Evolutionary conservation across 2,888 invertebrate species (phyloP).

Genomic region (Pocota personata): DNA sequence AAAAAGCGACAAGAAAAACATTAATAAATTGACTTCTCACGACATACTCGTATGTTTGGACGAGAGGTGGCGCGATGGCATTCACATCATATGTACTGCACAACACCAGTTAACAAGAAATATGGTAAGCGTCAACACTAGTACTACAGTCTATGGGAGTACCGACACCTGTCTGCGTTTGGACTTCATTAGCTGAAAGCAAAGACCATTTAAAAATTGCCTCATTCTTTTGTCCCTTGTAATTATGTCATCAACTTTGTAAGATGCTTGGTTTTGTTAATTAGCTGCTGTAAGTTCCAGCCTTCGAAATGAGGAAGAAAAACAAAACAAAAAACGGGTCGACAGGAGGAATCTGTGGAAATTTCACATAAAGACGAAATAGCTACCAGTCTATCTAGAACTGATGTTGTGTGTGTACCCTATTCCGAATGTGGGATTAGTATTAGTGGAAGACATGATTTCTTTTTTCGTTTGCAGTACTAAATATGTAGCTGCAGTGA

Average conservation of each 20-base stretch:
- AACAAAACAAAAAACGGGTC: background rate
- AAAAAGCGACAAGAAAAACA: background rate
- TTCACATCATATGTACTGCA: background rate
- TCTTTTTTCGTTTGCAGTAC: too few relatives aligned
- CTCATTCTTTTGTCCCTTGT: conserved; percentile 32
- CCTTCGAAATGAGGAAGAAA: background rate
- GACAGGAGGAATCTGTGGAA: too few relatives aligned
- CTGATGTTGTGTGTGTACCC: too few relatives aligned
- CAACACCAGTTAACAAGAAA: conserved; percentile 8
- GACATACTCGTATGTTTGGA: conserved; percentile 46
- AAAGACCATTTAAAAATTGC: conserved; percentile 56
- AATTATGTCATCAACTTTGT: conserved; percentile 53
- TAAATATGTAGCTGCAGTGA: too few relatives aligned
- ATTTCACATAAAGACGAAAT: too few relatives aligned
- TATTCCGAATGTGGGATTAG: too few relatives aligned
- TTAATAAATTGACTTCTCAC: conserved; percentile 51
- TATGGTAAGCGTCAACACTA: conserved; percentile 12
- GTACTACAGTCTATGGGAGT: background rate
- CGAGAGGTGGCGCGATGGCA: conserved; percentile 14
- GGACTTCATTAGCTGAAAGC: conserved; percentile 62
- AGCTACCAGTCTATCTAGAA: too few relatives aligned
- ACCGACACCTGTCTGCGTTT: conserved; percentile 18
- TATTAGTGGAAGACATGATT: too few relatives aligned
- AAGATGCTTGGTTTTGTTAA: conserved; percentile 40
- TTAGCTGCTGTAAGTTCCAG: conserved; percentile 43